Evolutionary conservation across 2,888 invertebrate genomes (phyloP), one percentile per base, ranked within the genome.

Genomic region (Allygus modestus): DNA sequence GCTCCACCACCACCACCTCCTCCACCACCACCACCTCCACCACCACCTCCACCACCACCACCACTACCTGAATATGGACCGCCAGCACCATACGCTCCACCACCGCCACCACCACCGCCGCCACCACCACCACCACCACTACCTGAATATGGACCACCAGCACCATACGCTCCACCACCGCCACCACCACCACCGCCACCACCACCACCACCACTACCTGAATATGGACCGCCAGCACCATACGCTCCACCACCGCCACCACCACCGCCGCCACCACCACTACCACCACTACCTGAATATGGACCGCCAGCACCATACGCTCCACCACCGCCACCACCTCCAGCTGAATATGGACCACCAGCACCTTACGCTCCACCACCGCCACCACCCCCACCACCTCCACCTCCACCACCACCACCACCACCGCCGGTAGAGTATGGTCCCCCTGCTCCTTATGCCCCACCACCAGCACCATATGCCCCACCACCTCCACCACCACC

Each of bases 341-440:
- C 85, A 75, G 83, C 84, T 28, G 77, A 77, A 43, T 77, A 51
- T 77, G 77, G 77, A 7, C 77, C n/a, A n/a, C 17, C 37, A 7
- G 81, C 84, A 0, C 85, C 84, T 43, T 83, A 86, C 26, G 31
- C 84, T 31, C 81, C 85, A 41, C 86, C 83, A 0, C 75, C 85
- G n/a, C 65, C 83, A 20, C 86, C 86, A 28, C 77, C 85, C 5
- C 81, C 82, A 41, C 75, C 81, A 26, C 85, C 86, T 0, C 83
- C 84, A 43, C 84, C 84, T 65, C 84, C 84, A 65, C 87, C 87
- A 41, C 88, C 87, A 15, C 86, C 87, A 20, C 85, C 87, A 82
- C 81, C 87, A 51, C 84, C 88, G 20, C 88, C 88, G n/a, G 87
- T 88, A 41, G 85, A 81, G 11, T 87, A 87, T 71, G 86, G 85